These are phyloP conservation scores for Mesorhabditis spiculigera DNA, from an alignment of 2,888 invertebrate genomes.

Conservation along the genomic window DNA sequence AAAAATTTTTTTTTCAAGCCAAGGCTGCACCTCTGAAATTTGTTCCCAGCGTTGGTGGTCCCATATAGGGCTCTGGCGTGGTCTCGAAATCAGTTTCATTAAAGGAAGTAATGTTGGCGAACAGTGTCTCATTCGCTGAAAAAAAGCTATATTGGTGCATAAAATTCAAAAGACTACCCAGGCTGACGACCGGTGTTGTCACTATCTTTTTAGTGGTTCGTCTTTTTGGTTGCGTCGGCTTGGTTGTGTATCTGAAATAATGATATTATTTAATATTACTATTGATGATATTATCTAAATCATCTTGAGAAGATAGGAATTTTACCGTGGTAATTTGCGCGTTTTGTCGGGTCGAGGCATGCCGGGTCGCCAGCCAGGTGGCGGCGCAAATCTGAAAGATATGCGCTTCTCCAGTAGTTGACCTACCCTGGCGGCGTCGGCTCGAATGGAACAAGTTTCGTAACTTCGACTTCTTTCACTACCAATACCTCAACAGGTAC, in stretches of 20 bases:
- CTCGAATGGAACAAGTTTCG: slow-evolving; percentile 53
- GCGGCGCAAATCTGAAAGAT: slow-evolving; percentile 40
- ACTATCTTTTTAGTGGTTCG: slow-evolving; percentile 18
- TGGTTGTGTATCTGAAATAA: slow-evolving; percentile 8
- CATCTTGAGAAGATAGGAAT: background rate
- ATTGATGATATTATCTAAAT: background rate
- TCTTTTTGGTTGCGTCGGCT: slow-evolving; percentile 27
- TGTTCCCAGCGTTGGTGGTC: slow-evolving; percentile 54
- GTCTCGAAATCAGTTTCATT: slow-evolving; percentile 37
- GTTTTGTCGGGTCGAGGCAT: slow-evolving; percentile 54
- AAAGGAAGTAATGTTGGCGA: slow-evolving; percentile 21
- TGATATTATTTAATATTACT: no score
- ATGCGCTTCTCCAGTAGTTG: no score
- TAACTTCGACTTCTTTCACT: slow-evolving; percentile 56
- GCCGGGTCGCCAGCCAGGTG: slow-evolving; percentile 52
- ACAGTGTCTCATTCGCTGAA: slow-evolving; percentile 30
- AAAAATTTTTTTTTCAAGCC: slow-evolving; percentile 2
- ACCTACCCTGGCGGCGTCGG: slow-evolving; percentile 53
- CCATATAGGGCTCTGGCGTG: slow-evolving; percentile 48
- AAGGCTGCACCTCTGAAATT: slow-evolving; percentile 32
- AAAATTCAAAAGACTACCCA: background rate
- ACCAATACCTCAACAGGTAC: slow-evolving; percentile 57
- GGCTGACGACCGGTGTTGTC: background rate
- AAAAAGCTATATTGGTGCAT: background rate
- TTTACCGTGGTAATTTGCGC: slow-evolving; percentile 32